Evolutionary conservation across 64 coral and sea anemone genomes (phyloP), one percentile per base, ranked within the genome.

Genomic region (Exaiptasia diaphana): DNA sequence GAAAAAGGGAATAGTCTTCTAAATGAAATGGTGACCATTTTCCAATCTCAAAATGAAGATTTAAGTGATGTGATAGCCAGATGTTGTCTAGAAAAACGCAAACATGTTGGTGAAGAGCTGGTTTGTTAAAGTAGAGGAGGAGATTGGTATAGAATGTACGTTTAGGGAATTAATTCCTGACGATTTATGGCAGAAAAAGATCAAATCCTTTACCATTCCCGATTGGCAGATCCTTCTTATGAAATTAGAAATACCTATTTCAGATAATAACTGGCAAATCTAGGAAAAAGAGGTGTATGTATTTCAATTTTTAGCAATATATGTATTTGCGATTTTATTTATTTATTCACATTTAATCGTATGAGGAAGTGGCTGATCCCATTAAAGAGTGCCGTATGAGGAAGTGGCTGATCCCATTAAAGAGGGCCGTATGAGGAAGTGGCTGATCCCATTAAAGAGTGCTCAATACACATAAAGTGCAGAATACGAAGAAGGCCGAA

Each of bases 211-310:
- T 30, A 1, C 25, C 18, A 36, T 69, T n/a, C 65, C 65, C 36
- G 65, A 69, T 39, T 69, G 65, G 65, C 27, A 69, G 0, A 30
- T 69, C 34, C 65, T 69, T 27, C 34, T 69, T 18, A 38, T 34
- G 31, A 69, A 69, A 69, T 36, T 69, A 1, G 65, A 69, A 34
- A 0, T 38, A 4, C 32, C 32, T 29, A 65, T 65, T 29, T 65
- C 61, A 5, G 61, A 65, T 31, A 29, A 65, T 65, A 29, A 29
- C 23, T 41, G 65, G 65, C 65, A 69, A 36, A 40, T n/a, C 65
- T 69, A 38, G 65, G 65, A 69, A 69, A 38, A 38, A 69, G 32
- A n/a, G n/a, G n/a, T n/a, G n/a, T n/a, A n/a, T n/a, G n/a, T n/a
- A n/a, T n/a, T n/a, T n/a, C n/a, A n/a, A n/a, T n/a, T n/a, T n/a